phyloP scores from a whole-genome alignment of 2,888 invertebrate species.

The Germaria angustata region DNA sequence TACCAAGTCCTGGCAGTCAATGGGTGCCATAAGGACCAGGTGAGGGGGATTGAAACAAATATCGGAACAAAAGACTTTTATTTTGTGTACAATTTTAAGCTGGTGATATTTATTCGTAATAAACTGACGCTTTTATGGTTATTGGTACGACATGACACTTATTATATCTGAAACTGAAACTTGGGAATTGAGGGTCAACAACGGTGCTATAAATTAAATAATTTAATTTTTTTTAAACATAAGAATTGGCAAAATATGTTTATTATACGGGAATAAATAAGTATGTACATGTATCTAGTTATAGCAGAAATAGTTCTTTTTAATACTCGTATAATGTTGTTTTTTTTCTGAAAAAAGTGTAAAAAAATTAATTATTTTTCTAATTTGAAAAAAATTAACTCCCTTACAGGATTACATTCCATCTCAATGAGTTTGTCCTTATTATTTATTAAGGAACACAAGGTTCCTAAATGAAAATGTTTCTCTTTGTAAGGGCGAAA shows the following conservation, averaged over 20 bases:
- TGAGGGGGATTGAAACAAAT: conserved; percentile 36
- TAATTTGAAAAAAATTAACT: too few species aligned
- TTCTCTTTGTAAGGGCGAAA: too few species aligned
- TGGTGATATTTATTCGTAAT: conserved; percentile 15
- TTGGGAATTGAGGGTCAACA: conserved; percentile 41
- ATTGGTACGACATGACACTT: conserved; percentile 11
- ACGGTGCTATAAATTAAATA: conserved; percentile 49
- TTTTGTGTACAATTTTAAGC: conserved; percentile 9
- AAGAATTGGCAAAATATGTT: background rate
- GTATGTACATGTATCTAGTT: too few species aligned
- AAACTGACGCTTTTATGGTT: conserved; percentile 22
- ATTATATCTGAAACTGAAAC: background rate
- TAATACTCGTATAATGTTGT: too few species aligned
- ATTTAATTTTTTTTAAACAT: conserved; percentile 5
- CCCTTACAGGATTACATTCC: too few species aligned
- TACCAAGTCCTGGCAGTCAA: conserved; percentile 57
- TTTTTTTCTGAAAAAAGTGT: too few species aligned
- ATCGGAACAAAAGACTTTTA: conserved; percentile 9
- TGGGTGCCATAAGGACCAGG: conserved; percentile 47
- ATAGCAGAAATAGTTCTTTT: too few species aligned
- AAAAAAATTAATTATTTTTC: too few species aligned
- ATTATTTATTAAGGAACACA: too few species aligned
- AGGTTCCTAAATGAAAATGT: too few species aligned
- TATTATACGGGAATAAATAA: too few species aligned
- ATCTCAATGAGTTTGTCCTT: too few species aligned